Base-by-base conservation (phyloP, 2,888 invertebrate species). In the Maniola hyperantus region DNA sequence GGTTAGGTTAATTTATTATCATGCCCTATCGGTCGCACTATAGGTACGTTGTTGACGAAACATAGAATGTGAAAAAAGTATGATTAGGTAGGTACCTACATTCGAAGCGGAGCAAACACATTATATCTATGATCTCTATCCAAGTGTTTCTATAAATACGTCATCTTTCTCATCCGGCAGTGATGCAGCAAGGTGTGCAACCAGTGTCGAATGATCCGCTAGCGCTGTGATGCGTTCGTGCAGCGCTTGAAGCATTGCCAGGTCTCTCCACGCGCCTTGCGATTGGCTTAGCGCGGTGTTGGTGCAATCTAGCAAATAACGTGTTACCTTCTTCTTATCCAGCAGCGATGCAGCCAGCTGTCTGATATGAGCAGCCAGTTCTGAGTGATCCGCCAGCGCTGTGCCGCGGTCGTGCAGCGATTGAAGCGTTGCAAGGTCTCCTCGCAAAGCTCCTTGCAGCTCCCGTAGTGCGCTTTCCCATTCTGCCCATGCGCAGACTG, bases 391-490 rank as follows among this genome's bases (percentile, higher is more conserved):
- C 84, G 92, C 87, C 89, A 94, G 71, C 0, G 74, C 93, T 13
- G 95, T 93, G 71, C 95, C 95, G 76, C 76, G 95, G 92, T 79
- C 95, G 83, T 80, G 92, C 79, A 91, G 74, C 5, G 88, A 77
- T 72, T 91, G 87, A 58, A 92, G 70, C 6, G 92, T 89, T 0
- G 91, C 87, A 64, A 89, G 76, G 83, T 97, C 97, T 72, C 96
- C 95, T 39, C 95, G 94, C 61, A 97, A 85, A 36, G 96, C 96
- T 61, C 95, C 94, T 78, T 96, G 96, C 70, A 97, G 93, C 82
- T 97, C 96, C 15, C 95, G 94, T 65, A 97, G 89, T 10, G 97
- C 95, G 68, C 93, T 93, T 81, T 96, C 96, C 88, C 97, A 95
- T 81, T 96, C 96, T 65, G 95, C 94, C 96, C 96, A 96, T 39